Evolutionary conservation across 2,113 vertebrate genomes (phyloP).

Genomic region (Vombatus ursinus): DNA sequence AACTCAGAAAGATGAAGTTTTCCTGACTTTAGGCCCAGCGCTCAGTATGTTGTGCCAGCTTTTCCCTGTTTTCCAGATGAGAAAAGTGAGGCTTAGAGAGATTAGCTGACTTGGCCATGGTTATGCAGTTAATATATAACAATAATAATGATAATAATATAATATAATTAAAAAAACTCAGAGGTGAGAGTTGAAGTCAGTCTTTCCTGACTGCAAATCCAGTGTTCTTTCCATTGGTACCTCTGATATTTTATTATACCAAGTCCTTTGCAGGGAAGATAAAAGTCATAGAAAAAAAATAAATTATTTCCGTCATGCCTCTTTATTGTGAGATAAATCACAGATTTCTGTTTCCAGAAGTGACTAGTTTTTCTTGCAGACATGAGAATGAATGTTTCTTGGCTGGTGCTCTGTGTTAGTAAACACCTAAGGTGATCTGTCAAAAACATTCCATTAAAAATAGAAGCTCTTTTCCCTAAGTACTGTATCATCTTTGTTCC

Average conservation of each 20-base stretch:
- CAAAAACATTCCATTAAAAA: slow-evolving; percentile 48
- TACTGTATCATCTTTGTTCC: slow-evolving; percentile 43
- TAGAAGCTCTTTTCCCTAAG: slow-evolving; percentile 48
- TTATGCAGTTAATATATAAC: not conserved
- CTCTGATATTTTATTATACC: slow-evolving; percentile 55
- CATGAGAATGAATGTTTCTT: slow-evolving; percentile 16
- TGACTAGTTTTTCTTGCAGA: slow-evolving; percentile 37
- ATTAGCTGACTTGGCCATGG: not conserved
- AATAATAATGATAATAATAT: too few species aligned
- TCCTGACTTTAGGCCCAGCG: not conserved
- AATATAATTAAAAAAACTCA: not conserved
- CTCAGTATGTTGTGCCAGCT: not conserved
- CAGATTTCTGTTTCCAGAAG: slow-evolving; percentile 9
- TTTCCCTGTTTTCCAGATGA: not conserved
- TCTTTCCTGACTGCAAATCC: slow-evolving; percentile 74
- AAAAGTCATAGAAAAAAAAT: slow-evolving; percentile 52
- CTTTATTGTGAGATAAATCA: slow-evolving; percentile 5
- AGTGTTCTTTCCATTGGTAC: slow-evolving; percentile 44
- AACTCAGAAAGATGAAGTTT: not conserved
- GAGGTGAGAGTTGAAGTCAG: not conserved
- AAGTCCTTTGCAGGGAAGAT: slow-evolving; percentile 12
- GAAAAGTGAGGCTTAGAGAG: not conserved
- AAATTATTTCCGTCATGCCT: slow-evolving; percentile 44
- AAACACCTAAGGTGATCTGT: slow-evolving; percentile 41
- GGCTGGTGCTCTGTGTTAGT: slow-evolving; percentile 27